These are phyloP conservation scores for Amiota minor DNA, from an alignment of 2,888 invertebrate genomes.

Conservation along the genomic window DNA sequence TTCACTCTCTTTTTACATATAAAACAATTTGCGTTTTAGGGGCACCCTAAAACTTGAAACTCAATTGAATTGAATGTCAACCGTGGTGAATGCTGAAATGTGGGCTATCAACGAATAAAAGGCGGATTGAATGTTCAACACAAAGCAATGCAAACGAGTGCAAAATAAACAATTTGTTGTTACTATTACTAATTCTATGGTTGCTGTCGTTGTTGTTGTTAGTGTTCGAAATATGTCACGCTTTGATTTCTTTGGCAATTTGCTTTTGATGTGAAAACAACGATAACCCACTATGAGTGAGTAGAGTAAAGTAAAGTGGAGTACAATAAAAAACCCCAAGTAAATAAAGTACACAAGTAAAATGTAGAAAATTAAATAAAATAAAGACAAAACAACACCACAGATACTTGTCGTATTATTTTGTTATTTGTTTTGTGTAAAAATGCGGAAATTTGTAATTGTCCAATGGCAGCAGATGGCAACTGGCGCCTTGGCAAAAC, in stretches of 20 bases:
- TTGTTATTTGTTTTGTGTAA: not conserved
- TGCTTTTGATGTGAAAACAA: constrained; percentile 15
- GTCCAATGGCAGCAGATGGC: constrained; percentile 24
- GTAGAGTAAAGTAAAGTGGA: not conserved
- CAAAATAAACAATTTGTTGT: constrained; percentile 16
- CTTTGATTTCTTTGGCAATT: constrained; percentile 18
- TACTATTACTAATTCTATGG: not conserved
- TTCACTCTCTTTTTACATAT: constrained; percentile 63
- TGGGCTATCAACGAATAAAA: not conserved
- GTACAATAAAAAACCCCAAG: not conserved
- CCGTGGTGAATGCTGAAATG: not conserved
- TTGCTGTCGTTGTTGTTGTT: constrained; percentile 14
- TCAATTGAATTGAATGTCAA: constrained; percentile 12
- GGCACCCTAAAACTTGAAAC: constrained; percentile 25
- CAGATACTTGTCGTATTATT: not conserved
- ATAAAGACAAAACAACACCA: constrained; percentile 28
- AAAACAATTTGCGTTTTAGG: constrained; percentile 50
- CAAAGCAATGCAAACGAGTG: constrained; percentile 13
- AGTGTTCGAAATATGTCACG: constrained; percentile 17
- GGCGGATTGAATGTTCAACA: not conserved
- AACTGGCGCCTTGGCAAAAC: constrained; percentile 33
- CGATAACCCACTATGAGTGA: constrained; percentile 16
- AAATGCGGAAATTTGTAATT: constrained; percentile 8
- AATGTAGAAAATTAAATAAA: not conserved
- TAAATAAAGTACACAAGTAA: not conserved